Percentiles rank a stretch among this genome's conserved stretches.
Conservation (phyloP, 2,888 invertebrate genomes). For the Siphonodentalium dalli region DNA sequence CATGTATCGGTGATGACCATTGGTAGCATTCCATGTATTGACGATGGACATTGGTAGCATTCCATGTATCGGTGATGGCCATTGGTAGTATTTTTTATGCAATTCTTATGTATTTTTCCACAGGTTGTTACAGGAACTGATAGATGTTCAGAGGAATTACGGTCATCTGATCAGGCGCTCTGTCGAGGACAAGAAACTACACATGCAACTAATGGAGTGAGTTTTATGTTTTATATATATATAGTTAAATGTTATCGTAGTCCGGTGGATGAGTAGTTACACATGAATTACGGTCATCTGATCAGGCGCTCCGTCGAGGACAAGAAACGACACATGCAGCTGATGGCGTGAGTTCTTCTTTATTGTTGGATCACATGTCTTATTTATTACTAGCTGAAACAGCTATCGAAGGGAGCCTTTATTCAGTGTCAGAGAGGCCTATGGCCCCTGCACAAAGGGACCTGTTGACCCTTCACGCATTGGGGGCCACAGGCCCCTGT, state of each 20-base stretch:
- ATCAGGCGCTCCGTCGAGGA: conserved; percentile 77
- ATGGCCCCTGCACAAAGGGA: too few species aligned
- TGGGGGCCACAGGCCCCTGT: too few species aligned
- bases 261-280: too few species aligned
- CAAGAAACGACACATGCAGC: conserved; percentile 73
- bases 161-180: conserved; percentile 76
- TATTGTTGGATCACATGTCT: too few species aligned
- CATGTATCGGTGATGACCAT: not conserved
- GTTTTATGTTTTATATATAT: conserved; percentile 13
- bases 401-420: too few species aligned
- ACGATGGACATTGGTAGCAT: not conserved
- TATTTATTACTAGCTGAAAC: too few species aligned
- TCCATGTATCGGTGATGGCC: not conserved
- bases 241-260: too few species aligned
- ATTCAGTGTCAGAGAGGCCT: too few species aligned
- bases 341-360: conserved; percentile 68
- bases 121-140: conserved; percentile 77
- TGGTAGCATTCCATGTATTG: too few species aligned
- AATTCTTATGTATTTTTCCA: conserved; percentile 27
- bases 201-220: conserved; percentile 70
- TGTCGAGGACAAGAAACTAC: conserved; percentile 75
- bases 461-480: too few species aligned
- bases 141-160: conserved; percentile 79
- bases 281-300: conserved; percentile 77
- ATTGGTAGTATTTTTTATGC: not conserved